A percentile compares a stretch with the other conserved stretches of the same genome.
These are phyloP conservation scores for Syrista parreyssii DNA, from an alignment of 2,888 invertebrate genomes.

Conservation along the genomic window DNA sequence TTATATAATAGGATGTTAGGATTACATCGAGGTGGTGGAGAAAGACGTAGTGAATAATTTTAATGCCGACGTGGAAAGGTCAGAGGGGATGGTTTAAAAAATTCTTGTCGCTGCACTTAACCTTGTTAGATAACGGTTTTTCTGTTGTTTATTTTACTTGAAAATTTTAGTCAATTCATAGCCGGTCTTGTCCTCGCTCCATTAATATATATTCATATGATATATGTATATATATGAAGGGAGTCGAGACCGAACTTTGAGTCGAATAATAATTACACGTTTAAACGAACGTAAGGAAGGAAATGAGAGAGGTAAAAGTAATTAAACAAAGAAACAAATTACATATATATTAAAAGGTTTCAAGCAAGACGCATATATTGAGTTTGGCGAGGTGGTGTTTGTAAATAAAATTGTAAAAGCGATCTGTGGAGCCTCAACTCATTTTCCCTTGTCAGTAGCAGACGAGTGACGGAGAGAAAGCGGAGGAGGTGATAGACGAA, in stretches of 20 bases:
- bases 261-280: constrained; percentile 34
- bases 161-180: constrained; percentile 27
- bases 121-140: constrained; percentile 7
- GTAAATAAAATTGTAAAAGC: constrained; percentile 55
- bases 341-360: not conserved
- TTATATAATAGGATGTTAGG: not conserved
- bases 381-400: constrained; percentile 49
- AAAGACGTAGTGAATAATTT: not conserved
- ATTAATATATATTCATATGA: not conserved
- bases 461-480: not conserved
- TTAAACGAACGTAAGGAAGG: constrained; percentile 29
- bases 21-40: not conserved
- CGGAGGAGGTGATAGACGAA: not conserved
- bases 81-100: not conserved
- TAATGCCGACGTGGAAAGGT: not conserved
- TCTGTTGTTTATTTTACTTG: constrained; percentile 25
- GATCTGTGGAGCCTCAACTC: constrained; percentile 21
- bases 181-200: constrained; percentile 25
- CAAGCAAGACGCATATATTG: constrained; percentile 16
- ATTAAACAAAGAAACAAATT: not conserved
- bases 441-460: constrained; percentile 28
- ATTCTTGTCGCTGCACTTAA: constrained; percentile 21
- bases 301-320: not conserved
- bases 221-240: constrained; percentile 14
- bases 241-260: constrained; percentile 29